Evolutionary conservation across 2,888 invertebrate species (phyloP), one percentile per base, ranked within the genome.

Genomic region (Chouioia cunea): DNA sequence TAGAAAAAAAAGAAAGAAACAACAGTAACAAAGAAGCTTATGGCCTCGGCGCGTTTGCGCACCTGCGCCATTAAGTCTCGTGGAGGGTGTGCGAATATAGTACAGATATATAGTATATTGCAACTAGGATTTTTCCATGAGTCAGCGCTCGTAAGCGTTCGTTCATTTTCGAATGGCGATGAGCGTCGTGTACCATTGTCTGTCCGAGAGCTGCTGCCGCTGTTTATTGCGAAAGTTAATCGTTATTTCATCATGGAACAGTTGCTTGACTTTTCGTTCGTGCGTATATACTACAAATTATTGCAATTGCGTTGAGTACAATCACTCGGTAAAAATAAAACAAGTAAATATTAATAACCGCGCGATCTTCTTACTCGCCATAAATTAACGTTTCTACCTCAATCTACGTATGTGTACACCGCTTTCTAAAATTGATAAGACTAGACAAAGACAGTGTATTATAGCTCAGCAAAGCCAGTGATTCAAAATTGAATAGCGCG

Each of bases 1-100:
- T 36, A 36, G 27, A 27, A 6, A 27, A 6, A 27, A 27, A 36
- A 36, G 12, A 36, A 36, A 36, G 12, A 36, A 36, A 6, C 36
- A 10, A 36, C 36, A 57, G 50, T 54, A 69, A 70, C 70, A 70
- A 70, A 70, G 70, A 65, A 54, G 70, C 70, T 70, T 70, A 57
- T 36, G 36, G 43, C 22, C 53, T 36, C 36, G n/a, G n/a, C n/a
- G 36, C 36, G 12, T 36, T 46, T 18, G 65, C 46, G 59, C 70
- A 70, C 65, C 70, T 70, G 70, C 54, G 59, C 52, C 43, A 59
- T 59, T 70, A 50, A 59, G 43, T 52, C 52, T 57, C 20, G 12
- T 22, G 44, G 43, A 22, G 20, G 43, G 18, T 10, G 43, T 16
- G 27, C 16, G 16, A 3, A 16, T 16, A 27, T 57, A 65, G 16